Base-by-base conservation (phyloP, 2,888 invertebrate species). In the Hydraecia micacea region DNA sequence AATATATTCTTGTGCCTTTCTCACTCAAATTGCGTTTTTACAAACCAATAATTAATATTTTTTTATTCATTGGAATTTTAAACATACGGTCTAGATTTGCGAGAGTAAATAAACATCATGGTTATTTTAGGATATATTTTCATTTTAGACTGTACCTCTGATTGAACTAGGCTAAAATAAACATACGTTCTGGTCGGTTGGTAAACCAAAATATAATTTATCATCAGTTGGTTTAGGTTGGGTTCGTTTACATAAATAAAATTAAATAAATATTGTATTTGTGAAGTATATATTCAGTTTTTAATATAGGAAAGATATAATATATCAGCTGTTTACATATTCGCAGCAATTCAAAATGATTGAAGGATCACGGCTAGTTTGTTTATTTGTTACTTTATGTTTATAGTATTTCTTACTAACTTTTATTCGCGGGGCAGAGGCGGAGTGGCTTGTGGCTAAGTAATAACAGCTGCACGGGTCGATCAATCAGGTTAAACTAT, bases 241-340 rank as follows among this genome's bases (percentile, higher is more conserved):
- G 46, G 28, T n/a, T 11, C 28, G 74, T 36, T 75, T 39, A 8
- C 49, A 46, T 46, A 46, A 75, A 46, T 73, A 58, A n/a, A 46
- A 46, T 73, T 49, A 73, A 73, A 49, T 73, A 73, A 75, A 75
- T 36, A 46, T 60, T 36, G 60, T 60, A 25, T 75, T 49, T 25
- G 60, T 7, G 15, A 46, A 36, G 36, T 46, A 46, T 46, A 42
- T 3, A n/a, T 60, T 36, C 6, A 60, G 15, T 46, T 60, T 28
- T 11, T 28, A 11, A 18, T 9, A 39, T 49, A 49, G 60, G 25
- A 46, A 58, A 73, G 25, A 49, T 11, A 49, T 60, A 36, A n/a
- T 46, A 46, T 42, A 21, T 21, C 18, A 11, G 25, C 28, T 73
- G 36, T 75, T 75, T 49, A 75, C n/a, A 75, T 39, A 69, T 5